These are phyloP conservation scores for Macrotis lagotis DNA, from an alignment of 2,113 vertebrate genomes.

Conservation along the genomic window DNA sequence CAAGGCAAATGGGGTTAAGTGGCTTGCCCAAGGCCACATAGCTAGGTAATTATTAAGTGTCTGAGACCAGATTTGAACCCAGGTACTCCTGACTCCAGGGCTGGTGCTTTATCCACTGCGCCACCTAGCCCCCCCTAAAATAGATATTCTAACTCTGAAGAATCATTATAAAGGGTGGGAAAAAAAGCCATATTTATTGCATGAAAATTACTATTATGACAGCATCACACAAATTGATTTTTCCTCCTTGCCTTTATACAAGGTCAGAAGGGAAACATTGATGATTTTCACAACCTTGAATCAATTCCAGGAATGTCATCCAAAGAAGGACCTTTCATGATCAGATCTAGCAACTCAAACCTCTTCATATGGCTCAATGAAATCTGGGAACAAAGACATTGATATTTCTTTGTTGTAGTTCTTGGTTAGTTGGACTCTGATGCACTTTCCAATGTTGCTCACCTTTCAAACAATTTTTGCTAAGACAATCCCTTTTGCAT, in stretches of 20 bases:
- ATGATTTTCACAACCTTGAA: not conserved
- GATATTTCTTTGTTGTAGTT: not conserved
- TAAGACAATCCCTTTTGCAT: not conserved
- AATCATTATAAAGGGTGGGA: not conserved
- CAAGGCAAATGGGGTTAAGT: too few relatives aligned
- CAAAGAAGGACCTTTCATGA: not conserved
- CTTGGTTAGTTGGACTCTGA: not conserved
- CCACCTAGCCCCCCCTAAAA: too few relatives aligned
- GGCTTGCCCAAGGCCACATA: too few relatives aligned
- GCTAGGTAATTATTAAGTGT: too few relatives aligned
- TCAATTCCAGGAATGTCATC: not conserved
- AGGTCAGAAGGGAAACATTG: not conserved
- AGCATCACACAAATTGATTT: not conserved
- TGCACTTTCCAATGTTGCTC: not conserved
- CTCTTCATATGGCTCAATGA: not conserved
- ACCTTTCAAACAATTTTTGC: not conserved
- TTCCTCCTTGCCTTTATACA: not conserved
- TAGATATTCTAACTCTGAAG: not conserved
- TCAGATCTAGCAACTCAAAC: not conserved
- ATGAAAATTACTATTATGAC: not conserved
- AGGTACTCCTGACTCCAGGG: too few relatives aligned
- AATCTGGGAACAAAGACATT: not conserved
- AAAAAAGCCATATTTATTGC: not conserved
- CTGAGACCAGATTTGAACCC: too few relatives aligned
- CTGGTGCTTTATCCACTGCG: too few relatives aligned